Evolutionary conservation across 1,140 invertebrate species (phyloP), one percentile per base, ranked within the genome.

Genomic region (Ips nitidus): DNA sequence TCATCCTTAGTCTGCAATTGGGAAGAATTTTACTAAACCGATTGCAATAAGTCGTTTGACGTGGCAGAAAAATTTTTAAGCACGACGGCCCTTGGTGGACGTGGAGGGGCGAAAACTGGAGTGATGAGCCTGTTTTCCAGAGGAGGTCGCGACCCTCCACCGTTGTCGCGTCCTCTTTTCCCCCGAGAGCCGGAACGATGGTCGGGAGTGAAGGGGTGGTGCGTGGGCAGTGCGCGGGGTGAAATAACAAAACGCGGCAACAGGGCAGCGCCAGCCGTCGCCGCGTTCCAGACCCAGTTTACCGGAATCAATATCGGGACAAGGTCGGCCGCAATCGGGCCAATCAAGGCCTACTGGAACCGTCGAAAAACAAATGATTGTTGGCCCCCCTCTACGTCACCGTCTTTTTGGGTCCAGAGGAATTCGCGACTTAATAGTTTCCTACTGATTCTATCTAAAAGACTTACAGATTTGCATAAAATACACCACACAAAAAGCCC

Each of bases 91-190:
- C 38, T 50, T 8, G 7, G 45, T 8, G 2, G 45, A 6, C 6
- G 41, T 42, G 43, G 59, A 43, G 59, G 52, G 58, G 67, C 50
- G 57, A 62, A 68, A 62, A 56, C 59, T 41, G 61, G 38, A 70
- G 39, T 70, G 68, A 70, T 57, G 68, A 63, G 50, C 50, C 60
- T 70, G 68, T 70, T 70, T 70, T 70, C 61, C 60, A 38, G 61
- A 62, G 68, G 68, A 70, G 68, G 53, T 70, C 61, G 68, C 68
- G 55, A 70, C 60, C 68, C 52, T 50, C 37, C 68, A 6, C 1
- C 36, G 66, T 53, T 69, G 66, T 39, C 65, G 39, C 5, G 22
- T 22, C 22, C 22, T n/a, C 41, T 41, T 41, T 22, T 59, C 57
- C n/a, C 6, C 41, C 45, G 37, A 41, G 5, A 58, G 22, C 22